A percentile compares a stretch with the other conserved stretches of the same genome.
Evolutionary conservation across 2,888 invertebrate species (phyloP).

Genomic region (Rotaria socialis): DNA sequence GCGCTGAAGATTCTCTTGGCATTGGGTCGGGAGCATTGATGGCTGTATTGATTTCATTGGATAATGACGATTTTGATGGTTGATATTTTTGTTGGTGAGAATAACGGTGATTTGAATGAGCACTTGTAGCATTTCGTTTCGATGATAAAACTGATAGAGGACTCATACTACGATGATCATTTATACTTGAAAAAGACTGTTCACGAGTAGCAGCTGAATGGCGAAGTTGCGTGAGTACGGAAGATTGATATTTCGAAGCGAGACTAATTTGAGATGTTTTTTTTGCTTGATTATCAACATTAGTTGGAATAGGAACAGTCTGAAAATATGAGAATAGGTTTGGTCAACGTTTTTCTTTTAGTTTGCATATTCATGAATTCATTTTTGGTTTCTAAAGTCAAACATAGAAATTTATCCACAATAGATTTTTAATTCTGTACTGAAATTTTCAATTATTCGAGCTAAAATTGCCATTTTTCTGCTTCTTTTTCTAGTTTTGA

Average conservation of each 20-base stretch:
- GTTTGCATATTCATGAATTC: too few relatives aligned
- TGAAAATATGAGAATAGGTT: neutral
- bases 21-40: neutral
- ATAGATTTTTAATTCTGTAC: too few relatives aligned
- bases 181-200: neutral
- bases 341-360: too few relatives aligned
- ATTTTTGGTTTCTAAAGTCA: too few relatives aligned
- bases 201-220: constrained; percentile 10
- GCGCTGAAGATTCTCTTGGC: neutral
- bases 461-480: too few relatives aligned
- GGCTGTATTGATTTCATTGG: neutral
- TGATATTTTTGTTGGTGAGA: neutral
- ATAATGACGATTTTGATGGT: neutral
- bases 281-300: neutral
- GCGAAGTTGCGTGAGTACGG: neutral
- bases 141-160: neutral
- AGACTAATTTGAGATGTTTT: neutral
- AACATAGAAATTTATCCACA: too few relatives aligned
- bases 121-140: neutral
- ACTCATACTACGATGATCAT: neutral
- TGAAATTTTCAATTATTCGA: too few relatives aligned
- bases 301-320: neutral
- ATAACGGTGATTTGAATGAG: neutral
- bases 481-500: too few relatives aligned
- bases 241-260: neutral